Conservation (phyloP, 92 coral and sea anemone species). For the Epizoanthus stellaris region DNA sequence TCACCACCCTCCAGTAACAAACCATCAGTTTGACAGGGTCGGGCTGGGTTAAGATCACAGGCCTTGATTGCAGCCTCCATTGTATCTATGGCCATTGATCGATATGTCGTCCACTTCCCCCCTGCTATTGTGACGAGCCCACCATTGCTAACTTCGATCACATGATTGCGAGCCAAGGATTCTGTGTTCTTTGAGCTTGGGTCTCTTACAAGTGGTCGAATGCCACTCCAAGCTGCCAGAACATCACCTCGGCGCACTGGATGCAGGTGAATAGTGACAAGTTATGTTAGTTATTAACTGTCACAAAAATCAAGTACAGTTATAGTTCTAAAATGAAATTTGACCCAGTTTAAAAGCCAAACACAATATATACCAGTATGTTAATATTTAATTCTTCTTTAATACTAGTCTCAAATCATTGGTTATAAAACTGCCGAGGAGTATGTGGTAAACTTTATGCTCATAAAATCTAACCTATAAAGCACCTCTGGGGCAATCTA, state of each 20-base stretch:
- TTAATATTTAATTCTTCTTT: too few relatives aligned
- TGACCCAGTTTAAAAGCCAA: background rate
- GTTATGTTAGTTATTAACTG: background rate
- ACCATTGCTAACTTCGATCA: constrained; percentile 88
- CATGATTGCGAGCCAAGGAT: constrained; percentile 95
- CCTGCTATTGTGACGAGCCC: constrained; percentile 97
- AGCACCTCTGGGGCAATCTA: too few relatives aligned
- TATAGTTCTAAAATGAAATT: background rate
- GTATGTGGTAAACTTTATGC: too few relatives aligned
- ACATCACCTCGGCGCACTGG: constrained; percentile 96
- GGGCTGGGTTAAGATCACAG: constrained; percentile 77
- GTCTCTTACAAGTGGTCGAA: constrained; percentile 91
- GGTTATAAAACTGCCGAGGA: too few relatives aligned
- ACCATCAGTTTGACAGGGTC: constrained; percentile 95
- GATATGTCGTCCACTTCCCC: constrained; percentile 98
- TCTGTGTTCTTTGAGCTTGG: constrained; percentile 94
- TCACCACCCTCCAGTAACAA: constrained; percentile 94
- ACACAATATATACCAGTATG: background rate
- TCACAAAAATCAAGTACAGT: background rate
- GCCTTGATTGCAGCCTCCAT: constrained; percentile 91
- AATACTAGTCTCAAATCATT: too few relatives aligned
- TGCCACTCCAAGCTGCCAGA: constrained; percentile 97
- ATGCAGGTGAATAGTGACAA: background rate
- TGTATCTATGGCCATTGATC: constrained; percentile 95
- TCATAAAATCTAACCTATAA: too few relatives aligned